Conservation (phyloP, 1,140 invertebrate genomes). For the Plutomurus gul region DNA sequence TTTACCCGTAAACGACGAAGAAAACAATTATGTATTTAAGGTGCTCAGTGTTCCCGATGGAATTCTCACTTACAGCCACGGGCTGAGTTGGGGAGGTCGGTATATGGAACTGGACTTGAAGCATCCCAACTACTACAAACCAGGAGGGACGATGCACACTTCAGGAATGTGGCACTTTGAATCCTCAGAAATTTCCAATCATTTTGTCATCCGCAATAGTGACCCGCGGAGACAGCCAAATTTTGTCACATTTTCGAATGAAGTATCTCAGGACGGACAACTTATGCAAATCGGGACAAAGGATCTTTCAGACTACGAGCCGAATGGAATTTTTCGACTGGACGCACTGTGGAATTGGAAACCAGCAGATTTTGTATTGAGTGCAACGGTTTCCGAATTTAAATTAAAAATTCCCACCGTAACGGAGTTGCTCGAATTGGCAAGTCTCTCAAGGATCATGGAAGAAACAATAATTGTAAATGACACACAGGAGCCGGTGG, state of each 20-base stretch:
- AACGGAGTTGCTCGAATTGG: not conserved
- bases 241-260: conserved; percentile 39
- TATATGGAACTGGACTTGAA: conserved; percentile 35
- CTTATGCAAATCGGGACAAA: conserved; percentile 39
- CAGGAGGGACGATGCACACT: conserved; percentile 34
- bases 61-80: conserved; percentile 32
- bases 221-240: conserved; percentile 10
- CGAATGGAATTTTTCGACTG: conserved; percentile 24
- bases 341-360: conserved; percentile 35
- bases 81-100: conserved; percentile 35
- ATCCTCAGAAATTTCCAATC: not conserved
- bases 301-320: conserved; percentile 15
- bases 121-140: conserved; percentile 23
- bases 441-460: not conserved
- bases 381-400: not conserved
- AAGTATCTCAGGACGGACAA: conserved; percentile 16
- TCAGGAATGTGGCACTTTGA: conserved; percentile 31
- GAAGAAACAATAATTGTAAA: not conserved
- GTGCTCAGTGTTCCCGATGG: conserved; percentile 30
- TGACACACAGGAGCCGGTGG: not conserved
- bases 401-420: not conserved
- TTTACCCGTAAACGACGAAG: not conserved
- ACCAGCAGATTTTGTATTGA: not conserved
- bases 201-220: conserved; percentile 29
- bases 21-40: conserved; percentile 35